These are phyloP conservation scores for Lonchura striata DNA, from an alignment of 2,113 vertebrate species.

Conservation along the genomic window DNA sequence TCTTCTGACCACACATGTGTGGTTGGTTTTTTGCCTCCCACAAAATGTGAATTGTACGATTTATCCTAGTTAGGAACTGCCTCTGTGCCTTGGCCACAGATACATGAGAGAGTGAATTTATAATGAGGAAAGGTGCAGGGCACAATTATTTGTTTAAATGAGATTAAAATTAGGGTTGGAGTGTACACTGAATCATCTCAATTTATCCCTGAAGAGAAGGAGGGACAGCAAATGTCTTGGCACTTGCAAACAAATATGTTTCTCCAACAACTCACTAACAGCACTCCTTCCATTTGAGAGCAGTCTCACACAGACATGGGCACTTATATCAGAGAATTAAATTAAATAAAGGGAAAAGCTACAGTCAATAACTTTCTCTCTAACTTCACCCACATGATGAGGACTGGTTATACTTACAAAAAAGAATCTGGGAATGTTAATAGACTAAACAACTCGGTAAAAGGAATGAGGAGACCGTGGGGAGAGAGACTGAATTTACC, in stretches of 20 bases:
- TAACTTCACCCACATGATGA: background rate
- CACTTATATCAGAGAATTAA: background rate
- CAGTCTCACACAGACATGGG: background rate
- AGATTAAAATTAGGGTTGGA: slow-evolving; percentile 15
- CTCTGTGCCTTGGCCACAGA: background rate
- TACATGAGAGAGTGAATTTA: background rate
- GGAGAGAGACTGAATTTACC: background rate
- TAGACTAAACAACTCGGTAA: background rate
- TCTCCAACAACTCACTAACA: background rate
- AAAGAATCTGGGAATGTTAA: background rate
- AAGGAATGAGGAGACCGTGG: background rate
- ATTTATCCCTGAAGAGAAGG: slow-evolving; percentile 21
- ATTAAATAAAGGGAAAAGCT: background rate
- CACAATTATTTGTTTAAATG: slow-evolving; percentile 39
- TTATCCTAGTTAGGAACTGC: slow-evolving; percentile 3
- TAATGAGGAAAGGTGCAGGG: slow-evolving; percentile 1
- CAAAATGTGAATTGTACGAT: background rate
- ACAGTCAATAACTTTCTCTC: background rate
- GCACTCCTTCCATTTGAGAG: background rate
- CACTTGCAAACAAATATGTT: background rate
- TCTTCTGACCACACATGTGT: background rate
- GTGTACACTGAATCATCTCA: background rate
- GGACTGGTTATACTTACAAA: background rate
- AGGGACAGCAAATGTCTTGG: background rate
- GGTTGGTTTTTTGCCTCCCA: background rate